Percentiles rank a stretch among this genome's conserved stretches.
These are phyloP conservation scores for Emmelina monodactyla DNA, from an alignment of 2,888 invertebrate genomes.

Conservation along the genomic window DNA sequence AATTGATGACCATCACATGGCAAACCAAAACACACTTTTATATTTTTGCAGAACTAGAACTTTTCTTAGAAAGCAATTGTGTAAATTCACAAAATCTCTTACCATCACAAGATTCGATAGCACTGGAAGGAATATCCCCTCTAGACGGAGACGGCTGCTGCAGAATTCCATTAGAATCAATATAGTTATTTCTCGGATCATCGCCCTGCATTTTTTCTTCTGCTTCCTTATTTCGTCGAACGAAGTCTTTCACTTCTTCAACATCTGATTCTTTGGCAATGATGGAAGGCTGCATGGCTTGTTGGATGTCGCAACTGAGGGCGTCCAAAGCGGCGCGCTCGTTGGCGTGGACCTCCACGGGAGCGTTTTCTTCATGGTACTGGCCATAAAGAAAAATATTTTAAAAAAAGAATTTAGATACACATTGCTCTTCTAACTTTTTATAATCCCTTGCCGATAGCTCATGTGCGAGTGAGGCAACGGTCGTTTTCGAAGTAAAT, in stretches of 20 bases:
- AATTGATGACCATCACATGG: too few species aligned
- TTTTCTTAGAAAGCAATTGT: too few species aligned
- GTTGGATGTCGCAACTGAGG: slow-evolving; percentile 45
- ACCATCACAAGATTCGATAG: slow-evolving; percentile 56
- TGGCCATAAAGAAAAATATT: too few species aligned
- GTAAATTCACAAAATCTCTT: too few species aligned
- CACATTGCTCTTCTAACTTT: too few species aligned
- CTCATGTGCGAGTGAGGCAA: too few species aligned
- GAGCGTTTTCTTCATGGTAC: slow-evolving; percentile 69
- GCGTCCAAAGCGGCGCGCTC: slow-evolving; percentile 56
- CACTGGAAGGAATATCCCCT: slow-evolving; percentile 50
- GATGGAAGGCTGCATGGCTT: slow-evolving; percentile 17
- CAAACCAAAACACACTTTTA: too few species aligned
- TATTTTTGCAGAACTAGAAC: too few species aligned
- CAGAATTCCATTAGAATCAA: slow-evolving; percentile 30
- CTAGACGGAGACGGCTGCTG: slow-evolving; percentile 28
- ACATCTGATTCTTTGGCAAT: slow-evolving; percentile 26
- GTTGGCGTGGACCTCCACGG: slow-evolving; percentile 59
- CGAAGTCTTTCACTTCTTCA: slow-evolving; percentile 44
- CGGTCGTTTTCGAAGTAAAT: too few species aligned
- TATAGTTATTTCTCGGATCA: slow-evolving; percentile 41
- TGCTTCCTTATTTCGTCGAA: slow-evolving; percentile 35
- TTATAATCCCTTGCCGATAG: too few species aligned
- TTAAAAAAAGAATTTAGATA: too few species aligned
- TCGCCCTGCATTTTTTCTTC: slow-evolving; percentile 52